Evolutionary conservation across 1,140 invertebrate species (phyloP).

Genomic region (Agrilus planipennis): DNA sequence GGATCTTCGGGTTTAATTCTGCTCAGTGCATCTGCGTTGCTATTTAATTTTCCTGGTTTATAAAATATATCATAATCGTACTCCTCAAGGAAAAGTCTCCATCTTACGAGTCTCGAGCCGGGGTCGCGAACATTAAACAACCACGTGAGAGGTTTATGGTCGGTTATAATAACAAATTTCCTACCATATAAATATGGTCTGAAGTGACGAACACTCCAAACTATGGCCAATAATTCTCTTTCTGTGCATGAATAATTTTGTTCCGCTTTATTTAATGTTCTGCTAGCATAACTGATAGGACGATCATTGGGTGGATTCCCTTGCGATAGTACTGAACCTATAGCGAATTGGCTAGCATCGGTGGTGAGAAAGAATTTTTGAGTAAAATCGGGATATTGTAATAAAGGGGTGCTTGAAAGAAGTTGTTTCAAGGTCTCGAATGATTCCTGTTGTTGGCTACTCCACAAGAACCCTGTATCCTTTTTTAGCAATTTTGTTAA

Average conservation of each 20-base stretch:
- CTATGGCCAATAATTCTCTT: slow-evolving; percentile 30
- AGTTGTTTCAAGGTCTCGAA: too few relatives aligned
- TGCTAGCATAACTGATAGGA: slow-evolving; percentile 21
- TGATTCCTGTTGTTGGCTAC: too few relatives aligned
- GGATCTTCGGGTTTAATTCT: too few relatives aligned
- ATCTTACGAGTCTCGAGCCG: slow-evolving; percentile 28
- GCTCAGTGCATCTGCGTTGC: too few relatives aligned
- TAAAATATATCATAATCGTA: slow-evolving; percentile 8
- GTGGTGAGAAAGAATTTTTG: too few relatives aligned
- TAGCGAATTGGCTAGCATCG: slow-evolving; percentile 5
- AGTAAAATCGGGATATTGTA: too few relatives aligned
- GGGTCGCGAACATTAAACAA: slow-evolving; percentile 37
- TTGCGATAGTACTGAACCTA: slow-evolving; percentile 10
- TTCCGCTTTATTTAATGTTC: slow-evolving; percentile 22
- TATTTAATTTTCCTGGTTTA: slow-evolving; percentile 9
- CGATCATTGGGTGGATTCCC: slow-evolving; percentile 9
- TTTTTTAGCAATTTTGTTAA: too few relatives aligned
- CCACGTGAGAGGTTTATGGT: slow-evolving; percentile 39
- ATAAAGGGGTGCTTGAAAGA: too few relatives aligned
- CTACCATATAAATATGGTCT: slow-evolving; percentile 35
- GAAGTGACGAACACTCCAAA: too few relatives aligned
- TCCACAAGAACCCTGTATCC: too few relatives aligned
- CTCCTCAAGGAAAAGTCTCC: slow-evolving; percentile 9
- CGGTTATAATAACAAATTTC: slow-evolving; percentile 39
- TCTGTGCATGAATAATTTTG: slow-evolving; percentile 19